These are phyloP conservation scores for Sylvietta virens DNA, from an alignment of 2,113 vertebrate genomes.

Conservation along the genomic window DNA sequence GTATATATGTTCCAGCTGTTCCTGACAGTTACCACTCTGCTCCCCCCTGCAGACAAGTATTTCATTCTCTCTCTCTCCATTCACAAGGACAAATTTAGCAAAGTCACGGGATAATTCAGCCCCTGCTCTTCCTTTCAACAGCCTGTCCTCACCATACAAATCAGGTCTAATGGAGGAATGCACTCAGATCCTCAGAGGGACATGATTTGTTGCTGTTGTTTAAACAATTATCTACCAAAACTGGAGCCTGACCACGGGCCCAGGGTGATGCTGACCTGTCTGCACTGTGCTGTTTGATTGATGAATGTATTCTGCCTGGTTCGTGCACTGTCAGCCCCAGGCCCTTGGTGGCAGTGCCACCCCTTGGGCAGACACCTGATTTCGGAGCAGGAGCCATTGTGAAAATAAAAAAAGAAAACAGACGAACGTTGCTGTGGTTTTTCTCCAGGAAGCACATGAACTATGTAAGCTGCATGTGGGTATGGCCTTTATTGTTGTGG, in stretches of 20 bases:
- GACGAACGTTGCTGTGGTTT: slow-evolving; percentile 27
- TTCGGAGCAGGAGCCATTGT: not conserved
- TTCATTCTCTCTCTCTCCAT: not conserved
- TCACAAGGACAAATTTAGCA: slow-evolving; percentile 35
- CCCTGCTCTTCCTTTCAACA: not conserved
- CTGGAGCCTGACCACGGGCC: not conserved
- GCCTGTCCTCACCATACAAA: slow-evolving; percentile 36
- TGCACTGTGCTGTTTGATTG: not conserved
- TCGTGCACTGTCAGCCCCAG: fast-evolving
- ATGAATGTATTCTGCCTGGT: not conserved
- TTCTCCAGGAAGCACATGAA: slow-evolving; percentile 1
- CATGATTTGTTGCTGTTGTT: not conserved
- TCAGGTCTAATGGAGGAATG: not conserved
- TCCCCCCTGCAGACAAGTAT: slow-evolving; percentile 9
- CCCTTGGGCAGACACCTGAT: not conserved
- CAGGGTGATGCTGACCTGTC: not conserved
- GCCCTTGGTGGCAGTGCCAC: not conserved
- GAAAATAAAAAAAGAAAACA: not conserved
- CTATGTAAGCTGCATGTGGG: not conserved
- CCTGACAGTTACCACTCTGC: slow-evolving; percentile 27
- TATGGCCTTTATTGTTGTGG: slow-evolving; percentile 44
- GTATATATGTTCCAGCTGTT: slow-evolving; percentile 60
- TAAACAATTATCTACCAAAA: not conserved
- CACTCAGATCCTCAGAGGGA: not conserved
- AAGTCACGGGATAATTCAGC: not conserved